A percentile compares a stretch with the other conserved stretches of the same genome.
These are phyloP conservation scores for Sternotherus odoratus DNA, from an alignment of 2,797 vertebrate genomes.

Conservation along the genomic window DNA sequence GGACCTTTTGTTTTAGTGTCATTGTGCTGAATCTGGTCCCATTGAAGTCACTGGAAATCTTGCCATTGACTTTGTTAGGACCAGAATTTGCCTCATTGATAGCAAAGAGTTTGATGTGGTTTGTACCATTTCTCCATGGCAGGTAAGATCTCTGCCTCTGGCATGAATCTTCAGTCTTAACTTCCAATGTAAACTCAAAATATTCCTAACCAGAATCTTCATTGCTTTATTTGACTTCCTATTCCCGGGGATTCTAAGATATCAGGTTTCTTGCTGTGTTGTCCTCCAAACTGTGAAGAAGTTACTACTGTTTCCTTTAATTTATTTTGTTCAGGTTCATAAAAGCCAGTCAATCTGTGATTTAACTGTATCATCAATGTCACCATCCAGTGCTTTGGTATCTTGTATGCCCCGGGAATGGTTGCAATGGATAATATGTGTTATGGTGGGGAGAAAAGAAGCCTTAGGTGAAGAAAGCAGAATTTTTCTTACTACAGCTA, in stretches of 20 bases:
- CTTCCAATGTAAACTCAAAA: conserved; percentile 17
- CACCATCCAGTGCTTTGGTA: conserved; percentile 68
- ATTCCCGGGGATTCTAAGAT: conserved; percentile 46
- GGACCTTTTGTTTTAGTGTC: not conserved
- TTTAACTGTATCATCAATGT: conserved; percentile 36
- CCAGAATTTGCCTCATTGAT: not conserved
- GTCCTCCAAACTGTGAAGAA: conserved; percentile 72
- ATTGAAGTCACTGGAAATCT: not conserved
- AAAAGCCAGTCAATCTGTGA: conserved; percentile 23
- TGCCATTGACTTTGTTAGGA: not conserved
- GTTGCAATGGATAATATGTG: conserved; percentile 67
- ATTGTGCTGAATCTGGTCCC: rapidly evolving
- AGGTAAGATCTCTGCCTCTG: not conserved
- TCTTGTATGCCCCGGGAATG: conserved; percentile 74
- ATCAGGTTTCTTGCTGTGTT: conserved; percentile 68
- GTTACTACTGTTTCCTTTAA: conserved; percentile 67
- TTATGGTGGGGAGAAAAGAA: conserved; percentile 61
- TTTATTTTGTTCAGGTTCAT: conserved; percentile 73
- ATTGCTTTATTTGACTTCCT: conserved; percentile 47
- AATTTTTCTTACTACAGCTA: conserved; percentile 66
- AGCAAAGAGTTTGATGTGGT: not conserved
- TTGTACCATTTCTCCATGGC: conserved; percentile 25
- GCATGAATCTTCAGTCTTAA: not conserved
- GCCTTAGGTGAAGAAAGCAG: conserved; percentile 41
- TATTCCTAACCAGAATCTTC: not conserved